phyloP scores from a whole-genome alignment of 2,113 vertebrate species.

The Dromiciops gliroides region DNA sequence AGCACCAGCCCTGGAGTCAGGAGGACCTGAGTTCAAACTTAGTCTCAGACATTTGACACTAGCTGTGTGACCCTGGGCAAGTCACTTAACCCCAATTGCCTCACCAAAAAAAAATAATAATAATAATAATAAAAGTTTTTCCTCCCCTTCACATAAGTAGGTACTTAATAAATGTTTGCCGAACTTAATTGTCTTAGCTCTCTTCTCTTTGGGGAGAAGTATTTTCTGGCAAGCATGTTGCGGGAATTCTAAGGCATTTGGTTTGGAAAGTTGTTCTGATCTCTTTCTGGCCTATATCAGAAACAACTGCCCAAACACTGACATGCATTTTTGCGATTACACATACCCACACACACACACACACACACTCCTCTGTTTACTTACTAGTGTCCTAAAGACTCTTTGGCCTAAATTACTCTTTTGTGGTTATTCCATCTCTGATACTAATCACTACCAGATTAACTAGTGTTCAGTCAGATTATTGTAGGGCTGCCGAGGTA shows the following conservation, averaged over 20 bases:
- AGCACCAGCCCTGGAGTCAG: too few species aligned
- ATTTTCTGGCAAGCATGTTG: neutral
- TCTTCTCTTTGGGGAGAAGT: neutral
- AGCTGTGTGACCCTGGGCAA: too few species aligned
- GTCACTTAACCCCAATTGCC: too few species aligned
- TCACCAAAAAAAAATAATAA: too few species aligned
- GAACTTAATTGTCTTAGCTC: neutral
- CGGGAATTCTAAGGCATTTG: neutral
- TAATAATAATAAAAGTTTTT: too few species aligned
- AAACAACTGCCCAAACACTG: neutral
- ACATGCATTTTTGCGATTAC: neutral
- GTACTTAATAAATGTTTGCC: neutral
- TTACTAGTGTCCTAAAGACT: neutral
- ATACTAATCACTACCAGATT: neutral
- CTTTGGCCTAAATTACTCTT: neutral
- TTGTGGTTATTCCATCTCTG: neutral
- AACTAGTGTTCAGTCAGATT: slow-evolving; percentile 21
- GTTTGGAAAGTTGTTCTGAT: neutral
- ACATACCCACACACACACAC: too few species aligned
- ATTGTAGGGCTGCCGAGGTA: neutral
- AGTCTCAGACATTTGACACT: too few species aligned
- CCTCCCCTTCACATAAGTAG: neutral
- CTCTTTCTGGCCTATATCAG: neutral
- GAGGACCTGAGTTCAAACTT: too few species aligned
- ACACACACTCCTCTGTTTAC: neutral